These are phyloP conservation scores for Acrocephalus kingi DNA, from an alignment of 2,113 vertebrate genomes.

Conservation along the genomic window DNA sequence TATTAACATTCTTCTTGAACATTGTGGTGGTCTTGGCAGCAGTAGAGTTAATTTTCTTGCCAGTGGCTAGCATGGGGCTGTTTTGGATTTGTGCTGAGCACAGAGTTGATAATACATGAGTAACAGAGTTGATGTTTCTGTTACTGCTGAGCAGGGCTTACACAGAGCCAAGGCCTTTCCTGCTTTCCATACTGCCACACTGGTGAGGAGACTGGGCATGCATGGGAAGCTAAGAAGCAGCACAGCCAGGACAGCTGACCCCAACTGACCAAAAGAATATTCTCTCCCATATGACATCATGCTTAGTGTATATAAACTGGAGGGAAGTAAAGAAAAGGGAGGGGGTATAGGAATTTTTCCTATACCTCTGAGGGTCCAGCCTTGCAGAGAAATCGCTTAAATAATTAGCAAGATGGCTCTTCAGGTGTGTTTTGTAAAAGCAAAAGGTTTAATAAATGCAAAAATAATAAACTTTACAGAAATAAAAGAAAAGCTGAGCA, in stretches of 20 bases:
- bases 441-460: too few species aligned
- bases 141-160: background rate
- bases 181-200: accelerated
- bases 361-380: too few species aligned
- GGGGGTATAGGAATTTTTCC: too few species aligned
- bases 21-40: background rate
- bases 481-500: too few species aligned
- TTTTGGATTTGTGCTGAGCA: background rate
- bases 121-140: background rate
- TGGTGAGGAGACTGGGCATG: background rate
- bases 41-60: background rate
- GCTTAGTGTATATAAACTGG: background rate
- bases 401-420: too few species aligned
- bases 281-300: background rate
- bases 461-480: too few species aligned
- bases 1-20: background rate
- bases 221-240: background rate
- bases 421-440: too few species aligned
- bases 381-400: too few species aligned
- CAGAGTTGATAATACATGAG: background rate
- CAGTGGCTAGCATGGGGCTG: background rate
- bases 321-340: background rate
- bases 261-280: background rate
- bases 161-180: background rate
- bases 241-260: background rate